phyloP scores from a whole-genome alignment of 2,888 invertebrate genomes.

The Lacanobia oleracea region DNA sequence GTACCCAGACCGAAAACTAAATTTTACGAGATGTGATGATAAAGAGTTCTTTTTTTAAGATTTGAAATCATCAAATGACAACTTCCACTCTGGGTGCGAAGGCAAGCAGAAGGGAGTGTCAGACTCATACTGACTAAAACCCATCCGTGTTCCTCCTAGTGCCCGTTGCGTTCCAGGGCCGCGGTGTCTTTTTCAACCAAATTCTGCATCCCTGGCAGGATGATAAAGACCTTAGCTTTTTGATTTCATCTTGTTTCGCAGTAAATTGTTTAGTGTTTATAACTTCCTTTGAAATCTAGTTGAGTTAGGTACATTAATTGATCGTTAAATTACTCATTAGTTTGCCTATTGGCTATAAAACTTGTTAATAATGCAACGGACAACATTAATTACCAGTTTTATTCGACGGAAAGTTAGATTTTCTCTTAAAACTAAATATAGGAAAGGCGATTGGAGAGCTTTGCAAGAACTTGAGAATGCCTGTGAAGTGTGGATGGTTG shows the following conservation, averaged over 20 bases:
- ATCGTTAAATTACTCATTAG: conserved; percentile 24
- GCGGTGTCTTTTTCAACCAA: too few species aligned
- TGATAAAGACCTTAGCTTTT: not conserved
- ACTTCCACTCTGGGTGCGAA: too few species aligned
- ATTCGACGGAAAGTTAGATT: not conserved
- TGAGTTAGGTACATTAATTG: not conserved
- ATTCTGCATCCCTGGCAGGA: too few species aligned
- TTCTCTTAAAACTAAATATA: not conserved
- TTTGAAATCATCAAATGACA: too few species aligned
- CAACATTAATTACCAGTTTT: not conserved
- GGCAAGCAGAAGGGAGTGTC: too few species aligned
- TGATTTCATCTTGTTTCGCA: not conserved
- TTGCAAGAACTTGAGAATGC: not conserved
- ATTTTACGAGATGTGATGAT: not conserved
- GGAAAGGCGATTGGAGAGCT: not conserved
- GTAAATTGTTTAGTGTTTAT: conserved; percentile 21
- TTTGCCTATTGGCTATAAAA: not conserved
- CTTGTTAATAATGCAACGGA: not conserved
- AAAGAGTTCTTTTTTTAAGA: too few species aligned
- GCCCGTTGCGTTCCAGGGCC: too few species aligned
- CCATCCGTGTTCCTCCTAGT: too few species aligned
- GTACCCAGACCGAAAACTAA: conserved; percentile 26
- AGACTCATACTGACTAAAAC: too few species aligned
- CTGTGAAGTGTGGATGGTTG: not conserved
- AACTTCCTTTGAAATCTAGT: conserved; percentile 10